Base-by-base conservation (phyloP, 64 coral and sea anemone species). In the Stylophora pistillata region DNA sequence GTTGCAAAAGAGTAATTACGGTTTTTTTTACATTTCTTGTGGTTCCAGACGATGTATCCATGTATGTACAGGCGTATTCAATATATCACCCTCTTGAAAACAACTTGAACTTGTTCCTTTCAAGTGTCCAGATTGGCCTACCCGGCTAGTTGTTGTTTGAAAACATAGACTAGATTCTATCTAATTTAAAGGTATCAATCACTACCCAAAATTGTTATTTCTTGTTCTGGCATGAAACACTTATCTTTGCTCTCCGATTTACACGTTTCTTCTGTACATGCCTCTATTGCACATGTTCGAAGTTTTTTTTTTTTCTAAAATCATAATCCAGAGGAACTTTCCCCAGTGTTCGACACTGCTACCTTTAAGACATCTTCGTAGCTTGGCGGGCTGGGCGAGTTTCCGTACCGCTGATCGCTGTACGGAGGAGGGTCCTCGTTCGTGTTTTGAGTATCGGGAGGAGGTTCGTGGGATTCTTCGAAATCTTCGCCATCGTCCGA, bases 401-500 rank as follows among this genome's bases (percentile, higher is more conserved):
- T 20, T 21, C 53, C 34, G 15, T 53, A 47, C 80, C 18, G 21
- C 27, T 84, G 31, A 37, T 84, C 80, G 31, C 23, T 54, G 33
- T 84, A 84, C 16, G 80, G 80, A 14, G 80, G 80, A 1, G 80
- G 80, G 21, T 84, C 80, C 16, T 84, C 80, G 10, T 84, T 41
- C 1, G 28, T 69, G 23, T 15, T 53, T 31, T 84, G 32, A 55
- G 17, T 25, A 53, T 54, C 62, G 21, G 26, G 2, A 29, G 9
- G 47, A 23, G 59, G 32, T 0, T 82, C 59, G 47, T 1, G 5
- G 17, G 30, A 11, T 9, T 21, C 23, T 26, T 84, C 80, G n/a
- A 13, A 60, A 10, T 69, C 30, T 7, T 0, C 61, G 14, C 21
- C 41, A 4, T 28, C 80, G 12, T 84, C 80, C 10, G 32, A 16